Conservation (phyloP, 2,888 invertebrate genomes). For the Eilema caniola region DNA sequence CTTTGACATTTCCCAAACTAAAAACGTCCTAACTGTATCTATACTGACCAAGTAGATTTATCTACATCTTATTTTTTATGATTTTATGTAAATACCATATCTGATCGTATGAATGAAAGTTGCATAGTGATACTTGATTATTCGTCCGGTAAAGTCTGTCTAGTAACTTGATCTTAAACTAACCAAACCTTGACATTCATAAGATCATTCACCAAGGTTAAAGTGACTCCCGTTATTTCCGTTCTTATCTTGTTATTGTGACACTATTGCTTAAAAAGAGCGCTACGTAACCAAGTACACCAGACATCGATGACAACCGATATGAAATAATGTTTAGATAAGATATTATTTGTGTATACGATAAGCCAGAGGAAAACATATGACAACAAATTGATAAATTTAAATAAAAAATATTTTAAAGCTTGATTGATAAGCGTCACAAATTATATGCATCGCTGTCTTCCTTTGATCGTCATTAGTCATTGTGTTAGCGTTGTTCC, state of each 20-base stretch:
- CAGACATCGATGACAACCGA: conserved; percentile 18
- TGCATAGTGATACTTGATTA: not conserved
- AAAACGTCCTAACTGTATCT: not conserved
- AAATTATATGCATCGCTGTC: not conserved
- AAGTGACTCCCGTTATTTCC: conserved; percentile 23
- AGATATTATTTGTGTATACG: conserved; percentile 29
- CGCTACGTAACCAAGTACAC: conserved; percentile 24
- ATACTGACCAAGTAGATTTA: not conserved
- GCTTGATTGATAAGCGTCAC: not conserved
- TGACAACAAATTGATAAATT: conserved; percentile 3
- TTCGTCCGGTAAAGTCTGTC: not conserved
- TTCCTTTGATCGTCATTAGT: not conserved
- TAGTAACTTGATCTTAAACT: not conserved
- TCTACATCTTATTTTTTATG: not conserved
- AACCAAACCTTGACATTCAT: conserved; percentile 21
- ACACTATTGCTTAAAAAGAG: conserved; percentile 17
- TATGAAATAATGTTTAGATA: conserved; percentile 33
- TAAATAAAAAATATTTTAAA: not conserved
- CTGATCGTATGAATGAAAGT: not conserved
- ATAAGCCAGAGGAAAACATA: conserved; percentile 25
- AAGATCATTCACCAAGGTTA: conserved; percentile 12
- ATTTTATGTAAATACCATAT: not conserved
- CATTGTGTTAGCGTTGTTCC: not conserved
- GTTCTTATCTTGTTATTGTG: conserved; percentile 17
- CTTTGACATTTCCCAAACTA: too few relatives aligned